These are phyloP conservation scores for Bruchidius siliquastri DNA, from an alignment of 2,888 invertebrate species.

Conservation along the genomic window DNA sequence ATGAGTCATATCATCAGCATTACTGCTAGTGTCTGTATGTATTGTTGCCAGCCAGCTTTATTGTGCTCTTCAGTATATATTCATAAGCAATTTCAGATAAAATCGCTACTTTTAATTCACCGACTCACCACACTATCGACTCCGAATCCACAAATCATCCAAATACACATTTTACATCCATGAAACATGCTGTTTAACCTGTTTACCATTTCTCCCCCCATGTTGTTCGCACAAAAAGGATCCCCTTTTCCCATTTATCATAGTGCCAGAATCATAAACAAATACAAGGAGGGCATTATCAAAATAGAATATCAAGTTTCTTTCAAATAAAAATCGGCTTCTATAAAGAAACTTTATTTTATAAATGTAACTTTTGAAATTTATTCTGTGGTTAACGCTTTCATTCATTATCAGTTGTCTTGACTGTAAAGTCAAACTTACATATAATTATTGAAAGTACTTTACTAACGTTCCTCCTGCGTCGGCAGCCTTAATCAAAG, in stretches of 20 bases:
- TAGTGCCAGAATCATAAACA: neutral
- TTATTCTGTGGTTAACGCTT: no score
- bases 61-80: neutral
- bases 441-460: no score
- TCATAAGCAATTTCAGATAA: neutral
- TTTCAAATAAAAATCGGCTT: no score
- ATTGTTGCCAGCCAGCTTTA: neutral
- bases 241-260: neutral
- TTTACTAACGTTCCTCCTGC: no score
- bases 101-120: neutral
- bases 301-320: neutral
- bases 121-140: neutral
- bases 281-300: neutral
- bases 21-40: neutral
- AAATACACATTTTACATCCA: neutral
- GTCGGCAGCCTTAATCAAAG: no score
- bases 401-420: no score
- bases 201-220: neutral
- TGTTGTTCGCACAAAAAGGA: neutral
- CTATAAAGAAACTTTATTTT: no score
- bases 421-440: no score
- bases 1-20: neutral
- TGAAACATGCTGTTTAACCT: neutral
- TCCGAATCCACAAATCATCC: neutral
- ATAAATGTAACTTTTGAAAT: no score